Conservation (phyloP, 2,888 invertebrate genomes). For the Meganola albula region DNA sequence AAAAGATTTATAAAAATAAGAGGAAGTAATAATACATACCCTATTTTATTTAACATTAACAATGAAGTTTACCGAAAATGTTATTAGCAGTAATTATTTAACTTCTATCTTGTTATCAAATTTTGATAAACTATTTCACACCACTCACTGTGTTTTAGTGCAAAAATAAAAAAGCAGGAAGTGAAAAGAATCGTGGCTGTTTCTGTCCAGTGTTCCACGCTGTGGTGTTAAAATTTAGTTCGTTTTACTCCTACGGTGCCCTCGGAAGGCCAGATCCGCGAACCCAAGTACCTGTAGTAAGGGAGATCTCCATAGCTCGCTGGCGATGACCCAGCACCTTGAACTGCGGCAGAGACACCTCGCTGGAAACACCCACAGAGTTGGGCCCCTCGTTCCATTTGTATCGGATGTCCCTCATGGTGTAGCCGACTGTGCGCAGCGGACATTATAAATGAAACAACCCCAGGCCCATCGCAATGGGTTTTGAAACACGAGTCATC, state of each 20-base stretch:
- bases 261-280: constrained; percentile 46
- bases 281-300: constrained; percentile 91
- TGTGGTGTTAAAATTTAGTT: constrained; percentile 38
- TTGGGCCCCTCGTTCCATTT: constrained; percentile 97
- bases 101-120: too few species aligned
- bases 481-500: constrained; percentile 70
- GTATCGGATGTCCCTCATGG: constrained; percentile 98
- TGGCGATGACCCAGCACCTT: constrained; percentile 98
- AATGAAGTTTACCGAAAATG: too few species aligned
- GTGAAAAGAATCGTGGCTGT: constrained; percentile 72
- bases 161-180: constrained; percentile 75
- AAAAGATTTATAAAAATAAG: too few species aligned
- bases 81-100: too few species aligned
- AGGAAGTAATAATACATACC: too few species aligned
- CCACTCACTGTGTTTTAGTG: constrained; percentile 68
- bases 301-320: constrained; percentile 96
- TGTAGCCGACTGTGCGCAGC: constrained; percentile 94
- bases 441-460: constrained; percentile 71
- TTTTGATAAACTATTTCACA: constrained; percentile 47
- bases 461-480: constrained; percentile 77
- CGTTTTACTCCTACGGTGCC: constrained; percentile 28
- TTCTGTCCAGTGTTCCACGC: constrained; percentile 70
- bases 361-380: constrained; percentile 96
- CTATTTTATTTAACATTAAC: too few species aligned
- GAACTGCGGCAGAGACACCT: constrained; percentile 98